A percentile compares a stretch with the other conserved stretches of the same genome.
Evolutionary conservation across 2,113 vertebrate genomes (phyloP).

Genomic region (Pedionomus torquatus): DNA sequence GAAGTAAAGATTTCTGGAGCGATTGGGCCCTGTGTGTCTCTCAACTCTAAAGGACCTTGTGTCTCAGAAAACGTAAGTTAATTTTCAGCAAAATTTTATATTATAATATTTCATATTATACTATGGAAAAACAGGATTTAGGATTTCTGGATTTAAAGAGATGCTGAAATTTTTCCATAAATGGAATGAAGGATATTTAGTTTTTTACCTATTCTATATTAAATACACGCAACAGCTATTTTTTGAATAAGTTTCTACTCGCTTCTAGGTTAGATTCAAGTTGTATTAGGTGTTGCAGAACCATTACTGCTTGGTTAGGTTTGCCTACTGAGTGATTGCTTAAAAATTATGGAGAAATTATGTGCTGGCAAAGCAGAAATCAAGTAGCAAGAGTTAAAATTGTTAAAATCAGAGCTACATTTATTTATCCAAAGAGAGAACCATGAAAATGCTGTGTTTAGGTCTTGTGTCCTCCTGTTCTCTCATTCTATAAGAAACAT

Average conservation of each 20-base stretch:
- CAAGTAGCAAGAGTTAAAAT: background rate
- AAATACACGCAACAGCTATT: background rate
- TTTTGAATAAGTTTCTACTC: background rate
- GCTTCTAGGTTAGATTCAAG: background rate
- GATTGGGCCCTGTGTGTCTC: conserved; percentile 94
- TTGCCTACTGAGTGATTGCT: background rate
- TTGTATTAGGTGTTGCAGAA: background rate
- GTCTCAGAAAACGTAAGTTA: conserved; percentile 95
- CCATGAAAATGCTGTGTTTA: background rate
- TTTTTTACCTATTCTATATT: background rate
- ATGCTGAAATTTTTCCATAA: background rate
- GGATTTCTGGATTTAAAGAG: background rate
- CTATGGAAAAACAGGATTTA: background rate
- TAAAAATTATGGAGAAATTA: background rate
- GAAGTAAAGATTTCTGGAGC: conserved; percentile 97
- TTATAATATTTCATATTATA: too few relatives aligned
- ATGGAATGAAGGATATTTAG: background rate
- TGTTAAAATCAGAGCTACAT: background rate
- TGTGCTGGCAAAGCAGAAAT: background rate
- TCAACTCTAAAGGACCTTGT: conserved; percentile 94
- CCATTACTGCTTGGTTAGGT: background rate
- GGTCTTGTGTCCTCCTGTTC: too few relatives aligned
- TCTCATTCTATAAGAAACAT: too few relatives aligned
- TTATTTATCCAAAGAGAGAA: background rate
- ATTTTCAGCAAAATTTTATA: too few relatives aligned